Conservation (phyloP, 2,797 vertebrate species). For the Florisuga fusca region DNA sequence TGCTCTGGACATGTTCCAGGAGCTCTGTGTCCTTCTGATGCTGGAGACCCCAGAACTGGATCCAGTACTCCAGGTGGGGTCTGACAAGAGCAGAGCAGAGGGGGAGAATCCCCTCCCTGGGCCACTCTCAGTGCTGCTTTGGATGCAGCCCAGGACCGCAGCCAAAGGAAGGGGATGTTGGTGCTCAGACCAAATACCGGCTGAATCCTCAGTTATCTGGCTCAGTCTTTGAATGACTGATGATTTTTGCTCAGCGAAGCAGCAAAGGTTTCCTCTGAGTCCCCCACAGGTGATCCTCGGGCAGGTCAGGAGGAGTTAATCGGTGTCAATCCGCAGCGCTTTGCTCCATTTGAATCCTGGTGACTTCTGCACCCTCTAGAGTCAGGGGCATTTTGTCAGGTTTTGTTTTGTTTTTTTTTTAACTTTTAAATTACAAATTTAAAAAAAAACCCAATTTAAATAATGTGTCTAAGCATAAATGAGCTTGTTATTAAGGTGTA, state of each 20-base stretch:
- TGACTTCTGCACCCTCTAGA: slow-evolving; percentile 27
- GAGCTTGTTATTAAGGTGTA: slow-evolving; percentile 19
- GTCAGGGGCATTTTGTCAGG: not conserved
- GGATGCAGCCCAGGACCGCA: not conserved
- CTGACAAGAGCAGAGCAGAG: too few relatives aligned
- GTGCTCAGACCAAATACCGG: not conserved
- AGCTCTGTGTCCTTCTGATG: too few relatives aligned
- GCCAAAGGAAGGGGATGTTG: not conserved
- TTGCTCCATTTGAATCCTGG: slow-evolving; percentile 43
- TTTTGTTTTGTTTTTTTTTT: too few relatives aligned
- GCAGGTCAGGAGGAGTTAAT: slow-evolving; percentile 49
- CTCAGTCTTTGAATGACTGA: slow-evolving; percentile 46
- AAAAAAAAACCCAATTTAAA: not conserved
- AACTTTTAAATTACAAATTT: not conserved
- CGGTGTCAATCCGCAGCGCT: slow-evolving; percentile 70
- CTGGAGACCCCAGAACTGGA: too few relatives aligned
- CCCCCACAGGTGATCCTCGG: slow-evolving; percentile 44
- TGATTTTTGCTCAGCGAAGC: slow-evolving; percentile 65
- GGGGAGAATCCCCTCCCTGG: fast-evolving
- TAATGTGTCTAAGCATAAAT: not conserved
- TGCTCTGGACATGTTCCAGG: too few relatives aligned
- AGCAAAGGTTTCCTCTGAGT: slow-evolving; percentile 60
- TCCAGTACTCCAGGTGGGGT: too few relatives aligned
- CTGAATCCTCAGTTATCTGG: not conserved
- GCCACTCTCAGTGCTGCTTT: fast-evolving